Evolutionary conservation across 2,797 vertebrate species (phyloP).

Genomic region (Avahi laniger): DNA sequence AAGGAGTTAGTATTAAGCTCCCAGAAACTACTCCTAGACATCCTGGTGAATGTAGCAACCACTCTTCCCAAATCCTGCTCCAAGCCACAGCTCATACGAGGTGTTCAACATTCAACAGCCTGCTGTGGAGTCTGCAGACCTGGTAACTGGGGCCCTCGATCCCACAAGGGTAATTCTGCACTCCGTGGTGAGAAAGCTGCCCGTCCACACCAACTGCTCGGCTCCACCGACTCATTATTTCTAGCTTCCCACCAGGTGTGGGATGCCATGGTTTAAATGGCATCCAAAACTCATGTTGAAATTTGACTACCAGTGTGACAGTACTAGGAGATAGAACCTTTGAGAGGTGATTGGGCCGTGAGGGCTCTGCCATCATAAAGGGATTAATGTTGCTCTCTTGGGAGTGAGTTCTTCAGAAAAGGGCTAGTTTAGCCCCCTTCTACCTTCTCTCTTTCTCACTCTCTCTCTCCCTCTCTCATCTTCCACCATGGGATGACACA

Average conservation of each 20-base stretch:
- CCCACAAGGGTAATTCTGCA: neutral
- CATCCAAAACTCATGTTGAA: neutral
- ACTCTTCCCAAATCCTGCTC: neutral
- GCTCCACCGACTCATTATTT: neutral
- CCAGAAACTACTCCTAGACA: neutral
- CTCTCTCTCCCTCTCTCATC: neutral
- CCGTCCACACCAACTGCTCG: neutral
- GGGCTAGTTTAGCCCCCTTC: neutral
- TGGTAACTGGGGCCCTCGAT: neutral
- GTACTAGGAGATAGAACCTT: neutral
- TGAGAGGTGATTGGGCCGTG: neutral
- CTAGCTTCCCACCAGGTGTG: neutral
- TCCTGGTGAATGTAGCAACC: neutral
- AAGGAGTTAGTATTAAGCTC: neutral
- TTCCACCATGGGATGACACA: neutral
- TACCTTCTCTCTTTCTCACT: no score
- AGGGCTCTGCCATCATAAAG: neutral
- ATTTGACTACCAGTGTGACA: neutral
- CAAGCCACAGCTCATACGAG: neutral
- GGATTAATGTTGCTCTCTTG: neutral
- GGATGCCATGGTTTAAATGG: neutral
- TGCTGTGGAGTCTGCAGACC: neutral
- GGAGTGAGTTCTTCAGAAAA: neutral
- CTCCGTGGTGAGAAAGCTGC: fast-evolving
- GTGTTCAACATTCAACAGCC: neutral